Conservation (phyloP, 2,113 vertebrate species). For the Pluvialis apricaria region DNA sequence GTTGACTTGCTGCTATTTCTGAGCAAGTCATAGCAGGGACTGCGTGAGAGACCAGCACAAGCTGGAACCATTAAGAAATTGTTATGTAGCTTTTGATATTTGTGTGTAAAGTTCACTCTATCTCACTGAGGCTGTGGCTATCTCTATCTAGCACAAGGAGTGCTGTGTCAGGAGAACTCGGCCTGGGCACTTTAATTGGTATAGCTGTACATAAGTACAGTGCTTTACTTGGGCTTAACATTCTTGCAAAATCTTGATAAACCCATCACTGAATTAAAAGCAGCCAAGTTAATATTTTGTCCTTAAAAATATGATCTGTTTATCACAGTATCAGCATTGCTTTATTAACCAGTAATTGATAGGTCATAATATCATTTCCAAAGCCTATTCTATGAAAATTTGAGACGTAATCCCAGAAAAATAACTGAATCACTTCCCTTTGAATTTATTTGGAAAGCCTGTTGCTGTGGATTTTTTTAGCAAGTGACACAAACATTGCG, state of each 20-base stretch:
- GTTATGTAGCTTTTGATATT: not conserved
- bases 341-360: not conserved
- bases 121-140: not conserved
- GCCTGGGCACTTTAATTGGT: not conserved
- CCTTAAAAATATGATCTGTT: not conserved
- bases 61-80: not conserved
- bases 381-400: not conserved
- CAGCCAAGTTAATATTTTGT: not conserved
- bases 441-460: not conserved
- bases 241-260: not conserved
- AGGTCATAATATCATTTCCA: not conserved
- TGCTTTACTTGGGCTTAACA: not conserved
- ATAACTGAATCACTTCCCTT: not conserved
- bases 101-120: not conserved
- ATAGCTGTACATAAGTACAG: not conserved
- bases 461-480: constrained; percentile 4
- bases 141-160: not conserved
- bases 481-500: not conserved
- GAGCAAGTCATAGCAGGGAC: not conserved
- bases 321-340: not conserved
- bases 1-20: not conserved
- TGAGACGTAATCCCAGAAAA: not conserved
- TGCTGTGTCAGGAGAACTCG: not conserved
- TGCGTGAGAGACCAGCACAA: not conserved
- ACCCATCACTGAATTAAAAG: not conserved